Percentiles rank a stretch among this genome's conserved stretches.
These are phyloP conservation scores for Lophura nycthemera DNA, from an alignment of 2,113 vertebrate species.

Conservation along the genomic window DNA sequence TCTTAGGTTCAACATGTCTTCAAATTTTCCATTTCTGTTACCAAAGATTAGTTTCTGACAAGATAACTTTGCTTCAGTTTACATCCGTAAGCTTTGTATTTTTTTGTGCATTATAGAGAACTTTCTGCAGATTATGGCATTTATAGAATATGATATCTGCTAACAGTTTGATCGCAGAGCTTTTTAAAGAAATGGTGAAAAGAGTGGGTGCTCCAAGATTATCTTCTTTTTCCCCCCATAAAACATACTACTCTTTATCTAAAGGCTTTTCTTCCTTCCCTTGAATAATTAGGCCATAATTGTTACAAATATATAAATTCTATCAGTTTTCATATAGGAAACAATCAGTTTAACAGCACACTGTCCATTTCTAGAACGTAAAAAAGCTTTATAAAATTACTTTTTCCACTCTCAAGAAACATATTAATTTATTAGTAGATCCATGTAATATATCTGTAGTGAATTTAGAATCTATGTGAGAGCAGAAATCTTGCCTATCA, in stretches of 20 bases:
- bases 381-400: neutral
- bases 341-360: neutral
- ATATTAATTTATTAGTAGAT: neutral
- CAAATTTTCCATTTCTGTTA: neutral
- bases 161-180: neutral
- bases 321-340: too few relatives aligned
- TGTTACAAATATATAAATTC: neutral
- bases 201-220: neutral
- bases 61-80: neutral
- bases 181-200: neutral
- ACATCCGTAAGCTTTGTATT: neutral
- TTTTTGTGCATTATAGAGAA: neutral
- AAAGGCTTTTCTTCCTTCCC: neutral
- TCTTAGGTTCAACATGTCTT: neutral
- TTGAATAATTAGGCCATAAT: constrained; percentile 13
- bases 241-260: neutral
- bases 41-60: neutral
- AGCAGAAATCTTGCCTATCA: neutral
- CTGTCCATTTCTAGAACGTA: neutral
- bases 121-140: neutral
- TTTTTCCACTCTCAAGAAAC: constrained; percentile 3
- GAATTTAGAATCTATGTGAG: neutral
- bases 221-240: neutral
- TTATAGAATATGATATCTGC: neutral
- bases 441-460: neutral